A percentile compares a stretch with the other conserved stretches of the same genome.
These are phyloP conservation scores for Drosophila flavopinicola DNA, from an alignment of 2,888 invertebrate genomes.

Conservation along the genomic window DNA sequence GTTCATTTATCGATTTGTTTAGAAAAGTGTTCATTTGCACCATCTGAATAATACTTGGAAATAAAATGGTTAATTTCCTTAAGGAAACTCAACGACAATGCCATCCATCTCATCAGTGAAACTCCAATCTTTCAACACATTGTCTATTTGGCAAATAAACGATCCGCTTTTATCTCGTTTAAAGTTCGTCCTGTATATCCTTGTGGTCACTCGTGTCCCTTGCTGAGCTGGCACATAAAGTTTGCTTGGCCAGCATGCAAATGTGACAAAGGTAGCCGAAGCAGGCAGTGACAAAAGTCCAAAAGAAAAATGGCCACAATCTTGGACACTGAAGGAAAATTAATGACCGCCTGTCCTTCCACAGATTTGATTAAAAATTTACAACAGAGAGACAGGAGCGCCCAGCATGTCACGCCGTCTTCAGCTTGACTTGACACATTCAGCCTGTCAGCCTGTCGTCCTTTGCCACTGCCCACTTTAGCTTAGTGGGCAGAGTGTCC, in stretches of 20 bases:
- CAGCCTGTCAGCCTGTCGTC: slow-evolving; percentile 42
- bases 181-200: slow-evolving; percentile 5
- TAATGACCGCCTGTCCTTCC: slow-evolving; percentile 56
- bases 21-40: neutral
- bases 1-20: too few species aligned
- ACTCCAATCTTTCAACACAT: too few species aligned
- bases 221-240: slow-evolving; percentile 1
- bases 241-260: slow-evolving; percentile 36
- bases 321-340: slow-evolving; percentile 55
- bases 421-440: slow-evolving; percentile 65
- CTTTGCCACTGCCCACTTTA: neutral
- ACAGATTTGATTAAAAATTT: slow-evolving; percentile 66
- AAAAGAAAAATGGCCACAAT: slow-evolving; percentile 55
- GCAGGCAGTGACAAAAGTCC: slow-evolving; percentile 37
- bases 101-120: neutral
- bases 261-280: slow-evolving; percentile 47
- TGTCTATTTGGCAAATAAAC: slow-evolving; percentile 14
- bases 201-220: slow-evolving; percentile 36
- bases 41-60: neutral
- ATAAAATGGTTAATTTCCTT: slow-evolving; percentile 12
- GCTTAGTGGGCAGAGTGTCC: slow-evolving; percentile 11
- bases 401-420: slow-evolving; percentile 55
- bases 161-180: slow-evolving; percentile 4
- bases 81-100: neutral
- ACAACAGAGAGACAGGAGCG: slow-evolving; percentile 33